phyloP scores from a whole-genome alignment of 2,888 invertebrate genomes.

The Thalpophila matura region DNA sequence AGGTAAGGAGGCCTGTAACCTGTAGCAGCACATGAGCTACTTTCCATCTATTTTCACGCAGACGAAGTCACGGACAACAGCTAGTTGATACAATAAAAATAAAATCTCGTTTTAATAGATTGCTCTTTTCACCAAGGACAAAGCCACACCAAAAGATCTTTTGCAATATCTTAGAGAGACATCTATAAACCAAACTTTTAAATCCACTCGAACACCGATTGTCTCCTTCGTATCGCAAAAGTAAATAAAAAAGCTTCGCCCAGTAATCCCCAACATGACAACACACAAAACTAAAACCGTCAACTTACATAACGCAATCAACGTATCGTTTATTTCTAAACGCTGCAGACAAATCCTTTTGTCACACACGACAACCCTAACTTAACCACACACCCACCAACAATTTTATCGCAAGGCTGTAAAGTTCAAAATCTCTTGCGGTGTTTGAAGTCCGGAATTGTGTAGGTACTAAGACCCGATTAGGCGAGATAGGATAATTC shows the following conservation, averaged over 20 bases:
- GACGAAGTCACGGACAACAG: too few species aligned
- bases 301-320: slow-evolving; percentile 87
- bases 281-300: slow-evolving; percentile 78
- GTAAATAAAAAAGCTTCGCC: slow-evolving; percentile 67
- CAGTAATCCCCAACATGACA: slow-evolving; percentile 73
- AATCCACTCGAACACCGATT: slow-evolving; percentile 34
- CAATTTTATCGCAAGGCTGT: slow-evolving; percentile 39
- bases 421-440: slow-evolving; percentile 59
- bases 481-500: slow-evolving; percentile 86
- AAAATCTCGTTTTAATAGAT: neutral
- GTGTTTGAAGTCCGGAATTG: slow-evolving; percentile 49
- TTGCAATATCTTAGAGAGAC: slow-evolving; percentile 30
- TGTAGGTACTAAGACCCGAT: slow-evolving; percentile 83
- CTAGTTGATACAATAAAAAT: neutral
- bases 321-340: slow-evolving; percentile 87
- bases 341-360: slow-evolving; percentile 86
- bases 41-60: too few species aligned
- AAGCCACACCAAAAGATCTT: slow-evolving; percentile 2
- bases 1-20: too few species aligned
- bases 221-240: slow-evolving; percentile 63
- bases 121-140: neutral
- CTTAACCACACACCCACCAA: slow-evolving; percentile 19
- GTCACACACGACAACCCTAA: slow-evolving; percentile 78
- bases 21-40: too few species aligned
- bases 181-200: slow-evolving; percentile 34